A percentile compares a stretch with the other conserved stretches of the same genome.
Conservation (phyloP, 2,797 vertebrate genomes). For the Todus mexicanus region DNA sequence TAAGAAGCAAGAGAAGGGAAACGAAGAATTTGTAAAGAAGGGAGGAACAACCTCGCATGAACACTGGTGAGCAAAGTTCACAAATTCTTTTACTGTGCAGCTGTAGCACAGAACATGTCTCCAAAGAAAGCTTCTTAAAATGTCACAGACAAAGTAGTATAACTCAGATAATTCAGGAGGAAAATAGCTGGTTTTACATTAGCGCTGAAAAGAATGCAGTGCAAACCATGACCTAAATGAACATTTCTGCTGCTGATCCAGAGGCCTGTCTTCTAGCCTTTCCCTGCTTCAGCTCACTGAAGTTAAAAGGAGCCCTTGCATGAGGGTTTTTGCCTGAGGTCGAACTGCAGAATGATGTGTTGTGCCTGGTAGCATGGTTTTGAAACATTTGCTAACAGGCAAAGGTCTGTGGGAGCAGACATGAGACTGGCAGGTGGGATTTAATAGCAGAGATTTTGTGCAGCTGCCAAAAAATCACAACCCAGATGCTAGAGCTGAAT, state of each 20-base stretch:
- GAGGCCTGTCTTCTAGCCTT: neutral
- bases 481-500: slow-evolving; percentile 52
- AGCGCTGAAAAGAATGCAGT: neutral
- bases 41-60: neutral
- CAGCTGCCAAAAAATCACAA: slow-evolving; percentile 50
- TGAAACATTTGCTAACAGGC: slow-evolving; percentile 47
- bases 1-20: neutral
- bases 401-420: slow-evolving; percentile 56
- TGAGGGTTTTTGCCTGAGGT: neutral
- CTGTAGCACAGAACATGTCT: neutral
- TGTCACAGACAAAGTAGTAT: neutral
- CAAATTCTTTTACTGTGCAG: neutral
- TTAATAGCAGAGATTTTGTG: slow-evolving; percentile 50
- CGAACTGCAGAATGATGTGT: neutral
- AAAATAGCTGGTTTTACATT: neutral
- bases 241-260: neutral
- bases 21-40: neutral
- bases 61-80: neutral
- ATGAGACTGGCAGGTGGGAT: slow-evolving; percentile 56
- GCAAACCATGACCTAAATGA: neutral
- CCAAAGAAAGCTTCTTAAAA: slow-evolving; percentile 17
- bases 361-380: slow-evolving; percentile 18
- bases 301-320: neutral
- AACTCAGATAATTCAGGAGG: neutral
- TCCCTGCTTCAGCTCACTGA: neutral